Evolutionary conservation across 2,888 invertebrate genomes (phyloP).

Genomic region (Apodemia mormo): DNA sequence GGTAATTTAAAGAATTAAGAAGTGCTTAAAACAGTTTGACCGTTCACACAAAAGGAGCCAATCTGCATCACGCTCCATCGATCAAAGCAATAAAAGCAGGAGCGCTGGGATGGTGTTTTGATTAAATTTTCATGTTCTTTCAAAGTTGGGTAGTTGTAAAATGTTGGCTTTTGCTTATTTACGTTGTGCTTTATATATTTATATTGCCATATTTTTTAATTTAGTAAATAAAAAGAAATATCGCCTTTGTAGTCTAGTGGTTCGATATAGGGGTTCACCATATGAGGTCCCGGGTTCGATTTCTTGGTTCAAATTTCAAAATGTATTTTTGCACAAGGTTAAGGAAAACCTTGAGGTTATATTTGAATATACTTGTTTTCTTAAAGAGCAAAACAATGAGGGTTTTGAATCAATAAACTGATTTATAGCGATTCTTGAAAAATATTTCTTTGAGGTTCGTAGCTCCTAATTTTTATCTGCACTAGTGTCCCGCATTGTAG

Average conservation of each 20-base stretch:
- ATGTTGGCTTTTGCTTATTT: constrained; percentile 16
- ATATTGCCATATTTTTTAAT: too few relatives aligned
- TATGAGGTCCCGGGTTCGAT: neutral
- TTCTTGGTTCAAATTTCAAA: neutral
- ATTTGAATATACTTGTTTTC: too few relatives aligned
- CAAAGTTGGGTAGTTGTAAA: constrained; percentile 25
- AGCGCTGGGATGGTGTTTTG: constrained; percentile 47
- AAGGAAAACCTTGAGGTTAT: too few relatives aligned
- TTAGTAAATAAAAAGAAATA: too few relatives aligned
- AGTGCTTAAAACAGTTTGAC: constrained; percentile 37
- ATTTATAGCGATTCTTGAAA: too few relatives aligned
- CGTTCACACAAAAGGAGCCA: constrained; percentile 44
- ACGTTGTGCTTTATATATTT: constrained; percentile 10
- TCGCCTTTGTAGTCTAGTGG: neutral
- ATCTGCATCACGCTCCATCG: constrained; percentile 47
- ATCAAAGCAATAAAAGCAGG: constrained; percentile 51
- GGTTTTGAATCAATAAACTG: too few relatives aligned
- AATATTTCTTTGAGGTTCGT: too few relatives aligned
- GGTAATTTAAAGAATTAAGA: constrained; percentile 13
- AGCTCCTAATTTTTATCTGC: too few relatives aligned
- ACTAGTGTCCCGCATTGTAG: too few relatives aligned
- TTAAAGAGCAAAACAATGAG: too few relatives aligned
- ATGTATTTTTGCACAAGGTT: too few relatives aligned
- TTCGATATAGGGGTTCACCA: neutral
- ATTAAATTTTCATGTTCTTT: constrained; percentile 53